These are phyloP conservation scores for Oncorhynchus gorbuscha DNA, from an alignment of 2,113 vertebrate species.

Conservation along the genomic window DNA sequence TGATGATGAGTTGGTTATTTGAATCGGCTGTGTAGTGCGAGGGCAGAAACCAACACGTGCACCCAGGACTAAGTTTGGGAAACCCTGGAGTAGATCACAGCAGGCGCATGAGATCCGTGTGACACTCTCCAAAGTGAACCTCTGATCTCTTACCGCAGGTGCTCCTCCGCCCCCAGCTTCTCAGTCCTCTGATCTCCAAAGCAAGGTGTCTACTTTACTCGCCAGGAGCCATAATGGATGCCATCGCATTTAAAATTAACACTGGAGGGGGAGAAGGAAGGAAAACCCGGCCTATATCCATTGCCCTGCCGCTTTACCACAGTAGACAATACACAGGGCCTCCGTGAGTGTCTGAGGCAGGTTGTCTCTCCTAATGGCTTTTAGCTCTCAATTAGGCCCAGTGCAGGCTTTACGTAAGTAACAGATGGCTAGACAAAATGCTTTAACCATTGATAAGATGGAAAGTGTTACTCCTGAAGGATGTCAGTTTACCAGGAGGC, in stretches of 20 bases:
- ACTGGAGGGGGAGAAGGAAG: conserved; percentile 31
- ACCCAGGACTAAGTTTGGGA: too few relatives aligned
- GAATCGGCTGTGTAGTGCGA: too few relatives aligned
- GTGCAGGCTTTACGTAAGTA: conserved; percentile 70
- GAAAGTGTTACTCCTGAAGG: conserved; percentile 42
- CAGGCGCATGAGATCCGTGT: neutral
- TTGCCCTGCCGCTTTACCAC: conserved; percentile 41
- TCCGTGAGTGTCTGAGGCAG: conserved; percentile 9
- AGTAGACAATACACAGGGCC: conserved; percentile 18
- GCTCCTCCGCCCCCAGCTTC: conserved; percentile 7
- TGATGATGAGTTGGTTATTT: too few relatives aligned
- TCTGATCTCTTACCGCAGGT: conserved; percentile 30
- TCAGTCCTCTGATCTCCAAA: conserved; percentile 27
- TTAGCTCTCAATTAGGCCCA: conserved; percentile 68
- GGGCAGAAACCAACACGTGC: too few relatives aligned
- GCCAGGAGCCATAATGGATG: conserved; percentile 36
- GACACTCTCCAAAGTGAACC: neutral
- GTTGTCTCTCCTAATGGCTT: conserved; percentile 64
- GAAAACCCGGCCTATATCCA: conserved; percentile 53
- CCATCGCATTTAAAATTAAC: conserved; percentile 52
- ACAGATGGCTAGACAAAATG: conserved; percentile 64
- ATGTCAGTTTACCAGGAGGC: conserved; percentile 14
- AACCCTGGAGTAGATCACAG: neutral
- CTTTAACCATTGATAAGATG: conserved; percentile 65
- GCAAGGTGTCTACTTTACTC: conserved; percentile 49